A percentile compares a stretch with the other conserved stretches of the same genome.
Evolutionary conservation across 2,888 invertebrate genomes (phyloP).

Genomic region (Podotricha telesiphe): DNA sequence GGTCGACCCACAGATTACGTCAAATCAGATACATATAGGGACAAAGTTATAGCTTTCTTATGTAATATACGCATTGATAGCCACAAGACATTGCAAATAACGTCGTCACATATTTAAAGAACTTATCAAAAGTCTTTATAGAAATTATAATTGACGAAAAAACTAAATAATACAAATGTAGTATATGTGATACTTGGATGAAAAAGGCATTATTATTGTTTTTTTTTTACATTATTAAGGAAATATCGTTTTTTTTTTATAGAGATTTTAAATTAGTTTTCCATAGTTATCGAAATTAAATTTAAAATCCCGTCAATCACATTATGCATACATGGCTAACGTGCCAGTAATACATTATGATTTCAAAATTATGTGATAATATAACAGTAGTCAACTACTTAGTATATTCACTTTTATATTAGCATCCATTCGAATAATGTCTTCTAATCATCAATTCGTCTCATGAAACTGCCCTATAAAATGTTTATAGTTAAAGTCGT

Average conservation of each 20-base stretch:
- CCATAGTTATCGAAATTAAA: too few relatives aligned
- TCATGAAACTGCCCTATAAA: neutral
- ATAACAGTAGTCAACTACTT: neutral
- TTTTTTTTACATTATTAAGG: neutral
- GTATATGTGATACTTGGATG: too few relatives aligned
- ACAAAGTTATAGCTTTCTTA: conserved; percentile 42
- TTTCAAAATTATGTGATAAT: neutral
- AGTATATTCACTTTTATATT: neutral
- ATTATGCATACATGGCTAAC: too few relatives aligned
- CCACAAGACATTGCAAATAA: conserved; percentile 25
- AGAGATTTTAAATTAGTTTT: neutral
- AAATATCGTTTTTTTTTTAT: neutral
- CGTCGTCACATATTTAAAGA: neutral
- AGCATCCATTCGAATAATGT: neutral
- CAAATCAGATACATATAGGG: conserved; percentile 55
- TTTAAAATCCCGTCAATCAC: too few relatives aligned
- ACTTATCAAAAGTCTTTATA: neutral
- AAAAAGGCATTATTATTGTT: too few relatives aligned
- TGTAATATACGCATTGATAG: conserved; percentile 39
- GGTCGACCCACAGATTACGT: conserved; percentile 69
- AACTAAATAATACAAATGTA: too few relatives aligned
- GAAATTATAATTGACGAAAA: neutral
- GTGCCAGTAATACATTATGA: too few relatives aligned
- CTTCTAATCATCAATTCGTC: conserved; percentile 4
- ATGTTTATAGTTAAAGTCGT: neutral